phyloP scores from a whole-genome alignment of 53 echinoderm and acorn worm species.

The Henricia sp. region DNA sequence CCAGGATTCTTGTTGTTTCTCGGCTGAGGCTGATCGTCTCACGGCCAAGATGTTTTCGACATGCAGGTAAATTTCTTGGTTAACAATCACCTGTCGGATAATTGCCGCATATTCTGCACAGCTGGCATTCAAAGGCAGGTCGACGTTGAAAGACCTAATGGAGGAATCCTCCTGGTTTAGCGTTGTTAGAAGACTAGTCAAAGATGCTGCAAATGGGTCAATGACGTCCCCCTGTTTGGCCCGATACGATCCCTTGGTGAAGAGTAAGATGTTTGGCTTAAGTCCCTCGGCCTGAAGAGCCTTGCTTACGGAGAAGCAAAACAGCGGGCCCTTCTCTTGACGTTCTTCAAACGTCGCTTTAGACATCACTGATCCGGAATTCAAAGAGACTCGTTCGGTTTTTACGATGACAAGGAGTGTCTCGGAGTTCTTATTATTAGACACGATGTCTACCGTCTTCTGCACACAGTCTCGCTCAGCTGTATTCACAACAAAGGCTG shows the following conservation, averaged over 20 bases:
- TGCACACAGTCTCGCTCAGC: too few relatives aligned
- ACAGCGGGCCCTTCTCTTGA: slow-evolving; percentile 13
- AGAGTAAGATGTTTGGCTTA: not conserved
- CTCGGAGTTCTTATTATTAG: not conserved
- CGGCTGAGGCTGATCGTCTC: not conserved
- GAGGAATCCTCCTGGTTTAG: slow-evolving; percentile 63
- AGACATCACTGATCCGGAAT: not conserved
- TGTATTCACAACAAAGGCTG: not conserved
- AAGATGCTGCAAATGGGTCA: slow-evolving; percentile 48
- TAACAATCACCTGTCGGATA: not conserved
- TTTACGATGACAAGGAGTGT: slow-evolving; percentile 14
- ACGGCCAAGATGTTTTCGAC: slow-evolving; percentile 3
- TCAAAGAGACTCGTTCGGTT: slow-evolving; percentile 10
- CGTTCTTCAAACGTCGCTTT: not conserved
- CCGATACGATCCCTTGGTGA: slow-evolving; percentile 42
- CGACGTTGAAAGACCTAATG: slow-evolving; percentile 10
- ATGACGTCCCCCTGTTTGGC: slow-evolving; percentile 24
- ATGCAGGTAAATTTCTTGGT: not conserved
- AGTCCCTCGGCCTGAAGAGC: not conserved
- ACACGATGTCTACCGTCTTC: too few relatives aligned
- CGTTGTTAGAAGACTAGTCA: slow-evolving; percentile 16
- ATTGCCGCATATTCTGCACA: slow-evolving; percentile 4
- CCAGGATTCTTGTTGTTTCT: not conserved
- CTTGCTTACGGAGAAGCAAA: not conserved
- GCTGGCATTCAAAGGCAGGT: slow-evolving; percentile 13